Percentiles rank a stretch among this genome's conserved stretches.
phyloP scores from a whole-genome alignment of 2,888 invertebrate species.

The Panorpa germanica region DNA sequence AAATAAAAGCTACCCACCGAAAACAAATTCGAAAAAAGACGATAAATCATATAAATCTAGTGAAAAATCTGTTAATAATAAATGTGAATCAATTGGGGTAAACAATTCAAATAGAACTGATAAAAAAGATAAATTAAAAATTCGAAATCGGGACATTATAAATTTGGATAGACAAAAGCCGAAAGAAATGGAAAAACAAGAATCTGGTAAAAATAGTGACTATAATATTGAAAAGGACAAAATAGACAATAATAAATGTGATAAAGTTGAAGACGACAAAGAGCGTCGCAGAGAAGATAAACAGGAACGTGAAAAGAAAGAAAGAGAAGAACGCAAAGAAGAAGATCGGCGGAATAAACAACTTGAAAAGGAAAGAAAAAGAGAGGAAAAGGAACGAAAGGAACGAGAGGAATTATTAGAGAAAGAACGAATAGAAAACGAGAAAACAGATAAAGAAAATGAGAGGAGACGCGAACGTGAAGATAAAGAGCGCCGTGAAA shows the following conservation, averaged over 20 bases:
- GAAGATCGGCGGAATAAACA: constrained; percentile 19
- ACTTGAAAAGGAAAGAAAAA: constrained; percentile 16
- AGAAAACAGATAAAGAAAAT: constrained; percentile 16
- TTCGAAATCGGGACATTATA: constrained; percentile 12
- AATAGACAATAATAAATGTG: constrained; percentile 18
- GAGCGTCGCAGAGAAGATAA: constrained; percentile 17
- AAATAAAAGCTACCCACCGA: constrained; percentile 16
- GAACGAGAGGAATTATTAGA: constrained; percentile 14
- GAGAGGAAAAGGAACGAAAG: constrained; percentile 17
- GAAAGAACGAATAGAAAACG: constrained; percentile 19
- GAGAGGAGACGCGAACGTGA: constrained; percentile 17
- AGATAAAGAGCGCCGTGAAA: constrained; percentile 13
- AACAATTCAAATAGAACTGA: constrained; percentile 17
- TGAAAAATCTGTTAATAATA: too few species aligned
- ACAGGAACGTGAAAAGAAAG: constrained; percentile 19
- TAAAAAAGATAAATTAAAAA: constrained; percentile 16
- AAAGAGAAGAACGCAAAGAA: constrained; percentile 17
- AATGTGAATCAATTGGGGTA: too few species aligned
- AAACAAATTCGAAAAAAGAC: constrained; percentile 16
- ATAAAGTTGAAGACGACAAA: constrained; percentile 15
- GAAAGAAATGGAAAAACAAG: constrained; percentile 21
- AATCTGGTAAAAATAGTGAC: constrained; percentile 17
- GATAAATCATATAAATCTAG: constrained; percentile 14
- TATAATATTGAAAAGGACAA: constrained; percentile 18
- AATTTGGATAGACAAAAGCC: constrained; percentile 18